Base-by-base conservation (phyloP, 1,140 invertebrate genomes). In the Heliconius congener region DNA sequence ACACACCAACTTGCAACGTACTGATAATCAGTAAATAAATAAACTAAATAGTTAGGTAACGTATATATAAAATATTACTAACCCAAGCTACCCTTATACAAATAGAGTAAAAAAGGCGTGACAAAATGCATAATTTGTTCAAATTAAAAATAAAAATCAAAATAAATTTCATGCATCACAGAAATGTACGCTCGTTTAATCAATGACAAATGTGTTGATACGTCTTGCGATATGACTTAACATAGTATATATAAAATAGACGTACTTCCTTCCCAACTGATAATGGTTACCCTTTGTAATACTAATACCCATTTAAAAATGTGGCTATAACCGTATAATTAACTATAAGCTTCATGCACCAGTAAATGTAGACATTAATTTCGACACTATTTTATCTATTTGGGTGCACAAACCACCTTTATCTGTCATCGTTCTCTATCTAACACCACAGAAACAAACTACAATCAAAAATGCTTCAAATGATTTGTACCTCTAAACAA, bases 341-440 rank as follows among this genome's bases (percentile, higher is more conserved):
- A 93, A 93, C 88, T 91, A 92, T 90, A 84, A 91, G 90, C 91
- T 93, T 94, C 92, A 94, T 94, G 93, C 93, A 93, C 91, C 91
- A 93, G 93, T 94, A 92, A 94, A 94, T 93, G 90, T 91, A 93
- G 93, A 93, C 93, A 94, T 94, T 94, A 93, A 93, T 94, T 93
- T 94, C 91, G 90, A 94, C 93, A 92, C 93, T 92, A 94, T 86
- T 93, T 93, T 94, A 93, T 93, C 93, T 93, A 93, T 93, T 94
- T 94, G 93, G 93, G 93, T 87, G 88, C 91, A 90, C 92, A 92
- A 86, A 88, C 90, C 91, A 91, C 90, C 90, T 94, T 94, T 94
- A 94, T 94, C 92, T 94, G 91, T 94, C 92, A 94, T 94, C 92
- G 86, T 94, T 93, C 85, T 86, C 79, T 73, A 87, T 83, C 80